Base-by-base conservation (phyloP, 2,888 invertebrate species). In the Dione juno region DNA sequence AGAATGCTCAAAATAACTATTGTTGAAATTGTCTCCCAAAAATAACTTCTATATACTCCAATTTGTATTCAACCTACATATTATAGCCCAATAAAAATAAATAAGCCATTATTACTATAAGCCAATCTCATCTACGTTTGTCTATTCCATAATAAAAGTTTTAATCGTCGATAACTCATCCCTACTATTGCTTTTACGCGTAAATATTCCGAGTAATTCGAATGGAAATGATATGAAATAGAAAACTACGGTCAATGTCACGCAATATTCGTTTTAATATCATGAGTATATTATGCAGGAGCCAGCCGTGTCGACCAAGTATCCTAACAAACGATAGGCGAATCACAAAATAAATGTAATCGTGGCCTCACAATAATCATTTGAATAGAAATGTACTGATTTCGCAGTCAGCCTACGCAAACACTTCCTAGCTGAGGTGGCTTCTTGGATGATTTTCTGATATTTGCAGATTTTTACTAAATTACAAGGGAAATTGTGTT, bases 321-420 rank as follows among this genome's bases (percentile, higher is more conserved):
- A 78, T 78, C 74, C 78, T 75, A 78, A 78, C 77, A 78, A 80
- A 79, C 78, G 79, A 77, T 76, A 78, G 76, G 76, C 76, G 76
- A 86, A 88, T 84, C 80, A 82, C 84, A 85, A 79, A 89, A 91
- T 89, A 90, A 90, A 90, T 87, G 89, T 88, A 88, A 90, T 89
- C 83, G 86, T 81, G 83, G 84, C 81, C 83, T 82, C 84, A 90
- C 89, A 90, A 91, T 91, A 91, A 91, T 89, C 90, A 89, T 92
- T 92, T 92, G 91, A 91, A 91, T 92, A 89, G 84, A 85, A 92
- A 92, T 90, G 87, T 88, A 86, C 89, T 86, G 90, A 91, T 91
- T 91, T 89, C 77, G 80, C 77, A 70, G 66, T 61, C 40, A 57
- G 69, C 67, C 71, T 72, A 72, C 69, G 54, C 37, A 69, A 75